Conservation (phyloP, 2,113 vertebrate genomes). For the Chlorodrepanis virens region DNA sequence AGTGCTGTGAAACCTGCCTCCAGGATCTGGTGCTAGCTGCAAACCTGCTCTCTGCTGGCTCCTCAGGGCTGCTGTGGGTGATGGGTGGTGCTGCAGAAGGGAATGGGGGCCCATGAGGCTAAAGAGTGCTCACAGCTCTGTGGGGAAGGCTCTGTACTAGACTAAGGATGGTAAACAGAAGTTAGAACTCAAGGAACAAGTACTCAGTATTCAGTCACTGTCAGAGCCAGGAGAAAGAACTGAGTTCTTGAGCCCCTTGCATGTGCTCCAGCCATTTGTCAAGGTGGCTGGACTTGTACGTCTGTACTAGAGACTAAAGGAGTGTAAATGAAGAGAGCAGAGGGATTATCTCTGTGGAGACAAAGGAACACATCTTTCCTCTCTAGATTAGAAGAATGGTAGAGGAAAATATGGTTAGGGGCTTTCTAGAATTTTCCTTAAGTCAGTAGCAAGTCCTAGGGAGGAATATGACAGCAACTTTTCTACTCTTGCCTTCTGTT, state of each 20-base stretch:
- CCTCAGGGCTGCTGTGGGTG: neutral
- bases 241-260: neutral
- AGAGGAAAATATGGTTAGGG: neutral
- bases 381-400: neutral
- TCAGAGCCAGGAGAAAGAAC: neutral
- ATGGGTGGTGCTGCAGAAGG: neutral
- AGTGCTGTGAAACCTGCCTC: neutral
- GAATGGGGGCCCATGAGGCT: neutral
- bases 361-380: neutral
- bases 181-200: neutral
- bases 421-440: neutral
- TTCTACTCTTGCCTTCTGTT: neutral
- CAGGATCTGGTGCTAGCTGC: neutral
- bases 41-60: neutral
- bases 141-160: accelerated
- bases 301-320: neutral
- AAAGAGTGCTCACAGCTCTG: neutral
- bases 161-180: neutral
- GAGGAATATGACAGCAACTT: neutral
- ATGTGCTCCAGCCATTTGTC: neutral
- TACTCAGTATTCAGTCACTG: neutral
- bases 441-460: neutral
- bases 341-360: neutral
- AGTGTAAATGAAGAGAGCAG: neutral
- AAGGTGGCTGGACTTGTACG: neutral